phyloP scores from a whole-genome alignment of 2,888 invertebrate genomes.

The Cerastis rubricosa region DNA sequence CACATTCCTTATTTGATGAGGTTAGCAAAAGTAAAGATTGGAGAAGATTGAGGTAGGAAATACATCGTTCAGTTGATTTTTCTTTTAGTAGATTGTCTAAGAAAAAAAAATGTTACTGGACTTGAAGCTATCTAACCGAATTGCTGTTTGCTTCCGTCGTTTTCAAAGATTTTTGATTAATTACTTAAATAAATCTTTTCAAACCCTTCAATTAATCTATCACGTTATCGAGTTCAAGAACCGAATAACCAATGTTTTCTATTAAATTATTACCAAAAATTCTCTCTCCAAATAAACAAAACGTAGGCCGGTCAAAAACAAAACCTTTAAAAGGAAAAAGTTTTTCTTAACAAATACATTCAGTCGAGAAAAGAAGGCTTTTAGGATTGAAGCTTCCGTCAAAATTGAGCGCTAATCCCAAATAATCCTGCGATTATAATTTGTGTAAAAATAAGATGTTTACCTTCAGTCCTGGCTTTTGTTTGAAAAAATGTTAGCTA shows the following conservation, averaged over 20 bases:
- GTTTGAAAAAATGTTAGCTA: slow-evolving; percentile 39
- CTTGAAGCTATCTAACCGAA: not conserved
- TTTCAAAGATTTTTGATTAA: not conserved
- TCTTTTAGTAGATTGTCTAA: not conserved
- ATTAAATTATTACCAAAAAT: slow-evolving; percentile 15
- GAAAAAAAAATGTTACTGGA: not conserved
- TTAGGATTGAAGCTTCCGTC: slow-evolving; percentile 62
- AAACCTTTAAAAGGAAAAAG: slow-evolving; percentile 44
- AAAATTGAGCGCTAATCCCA: slow-evolving; percentile 66
- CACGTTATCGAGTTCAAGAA: not conserved
- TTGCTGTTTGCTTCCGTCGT: not conserved
- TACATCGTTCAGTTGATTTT: slow-evolving; percentile 18
- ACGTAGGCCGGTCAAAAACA: slow-evolving; percentile 27
- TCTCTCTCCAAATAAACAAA: slow-evolving; percentile 29
- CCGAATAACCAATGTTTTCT: slow-evolving; percentile 1
- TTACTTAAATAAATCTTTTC: not conserved
- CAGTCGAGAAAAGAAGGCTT: slow-evolving; percentile 49
- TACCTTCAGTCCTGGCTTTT: slow-evolving; percentile 34
- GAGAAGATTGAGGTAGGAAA: slow-evolving; percentile 8
- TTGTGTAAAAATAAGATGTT: slow-evolving; percentile 63
- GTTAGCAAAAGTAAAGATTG: slow-evolving; percentile 55
- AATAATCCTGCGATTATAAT: slow-evolving; percentile 64
- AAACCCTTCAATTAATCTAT: no score
- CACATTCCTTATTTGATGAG: slow-evolving; percentile 59
- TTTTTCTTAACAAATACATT: slow-evolving; percentile 50